Base-by-base conservation (phyloP, 2,888 invertebrate species). In the Notocelia uddmanniana region DNA sequence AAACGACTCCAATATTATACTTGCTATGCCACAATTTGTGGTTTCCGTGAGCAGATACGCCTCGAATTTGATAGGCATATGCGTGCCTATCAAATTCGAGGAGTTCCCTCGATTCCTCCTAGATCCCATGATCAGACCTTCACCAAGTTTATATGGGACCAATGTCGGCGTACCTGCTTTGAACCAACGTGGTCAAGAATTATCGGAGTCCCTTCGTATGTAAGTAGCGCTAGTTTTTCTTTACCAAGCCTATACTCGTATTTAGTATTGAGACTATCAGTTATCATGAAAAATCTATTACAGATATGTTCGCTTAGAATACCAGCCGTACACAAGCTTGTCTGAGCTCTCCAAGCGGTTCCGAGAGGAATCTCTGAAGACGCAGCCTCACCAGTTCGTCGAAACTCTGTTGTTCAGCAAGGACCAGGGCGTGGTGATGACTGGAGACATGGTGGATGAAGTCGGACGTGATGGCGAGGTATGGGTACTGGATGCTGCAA, bases 391-490 rank as follows among this genome's bases (percentile, higher is more conserved):
- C 79, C 95, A 97, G 83, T 97, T 97, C 87, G 96, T 97, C 0
- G 97, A 98, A 85, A 96, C 95, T 0, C 86, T 97, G 34, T 90
- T 96, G 75, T 98, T 94, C 84, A 94, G 92, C 57, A 92, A 94
- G 77, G 92, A 96, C 50, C 88, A 93, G 59, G 97, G 96, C 10
- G 97, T 97, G 0, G 85, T 98, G 45, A 97, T 97, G 97, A 95
- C 95, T 0, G 97, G 96, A 18, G 95, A 95, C 75, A 95, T 96
- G 95, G 95, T 95, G 3, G 95, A 96, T 74, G 87, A 94, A 60
- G 87, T 94, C 1, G 95, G 95, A 54, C 73, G 75, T 5, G 91
- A 94, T 78, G 95, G 94, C 59, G 95, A 95, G 92, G 96, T 96
- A 80, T 66, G 78, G 13, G 2, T 26, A 26, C 11, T 54, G 8